A percentile compares a stretch with the other conserved stretches of the same genome.
phyloP scores from a whole-genome alignment of 2,113 vertebrate species.

The Myiopsitta monachus region DNA sequence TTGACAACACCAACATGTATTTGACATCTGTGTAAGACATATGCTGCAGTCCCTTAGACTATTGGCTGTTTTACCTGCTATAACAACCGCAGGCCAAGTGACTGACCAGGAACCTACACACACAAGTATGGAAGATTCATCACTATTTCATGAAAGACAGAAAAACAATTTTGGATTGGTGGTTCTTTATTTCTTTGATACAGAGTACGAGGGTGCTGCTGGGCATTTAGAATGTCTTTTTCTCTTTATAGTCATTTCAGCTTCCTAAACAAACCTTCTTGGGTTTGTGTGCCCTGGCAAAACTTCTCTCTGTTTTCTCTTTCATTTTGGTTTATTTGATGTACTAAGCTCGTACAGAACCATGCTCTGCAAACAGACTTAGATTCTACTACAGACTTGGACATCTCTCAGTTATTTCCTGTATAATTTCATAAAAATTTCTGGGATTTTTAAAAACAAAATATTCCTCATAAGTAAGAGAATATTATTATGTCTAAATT shows the following conservation, averaged over 20 bases:
- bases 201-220: background rate
- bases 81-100: fast-evolving
- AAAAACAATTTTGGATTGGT: background rate
- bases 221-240: background rate
- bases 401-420: background rate
- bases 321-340: background rate
- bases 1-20: slow-evolving; percentile 16
- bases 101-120: background rate
- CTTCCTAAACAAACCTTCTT: background rate
- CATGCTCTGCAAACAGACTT: background rate
- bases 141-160: background rate
- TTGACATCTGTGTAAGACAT: background rate
- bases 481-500: background rate
- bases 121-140: background rate
- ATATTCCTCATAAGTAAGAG: background rate
- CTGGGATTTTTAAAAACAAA: background rate
- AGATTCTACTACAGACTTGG: background rate
- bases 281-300: background rate
- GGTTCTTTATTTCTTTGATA: background rate
- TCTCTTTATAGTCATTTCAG: background rate
- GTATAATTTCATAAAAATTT: background rate
- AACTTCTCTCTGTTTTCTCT: background rate
- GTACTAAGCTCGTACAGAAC: background rate
- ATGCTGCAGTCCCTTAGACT: background rate
- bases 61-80: background rate